Evolutionary conservation across 2,113 vertebrate genomes (phyloP), one percentile per base, ranked within the genome.

Genomic region (Piliocolobus tephrosceles): DNA sequence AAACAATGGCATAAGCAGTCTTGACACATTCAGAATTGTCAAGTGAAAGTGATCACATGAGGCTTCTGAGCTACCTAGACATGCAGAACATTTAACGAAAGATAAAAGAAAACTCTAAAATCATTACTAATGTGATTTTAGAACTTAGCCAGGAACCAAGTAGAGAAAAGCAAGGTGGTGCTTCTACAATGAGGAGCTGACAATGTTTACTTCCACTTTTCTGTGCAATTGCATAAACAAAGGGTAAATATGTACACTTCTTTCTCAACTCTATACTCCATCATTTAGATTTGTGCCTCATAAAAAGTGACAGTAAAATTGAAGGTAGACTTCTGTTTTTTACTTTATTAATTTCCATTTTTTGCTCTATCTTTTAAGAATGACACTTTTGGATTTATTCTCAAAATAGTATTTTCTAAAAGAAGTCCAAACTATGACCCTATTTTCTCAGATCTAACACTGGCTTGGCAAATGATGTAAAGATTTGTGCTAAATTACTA

Each of bases 21-120:
- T 45, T 68, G 78, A 85, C n/a, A 40, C 25, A 84, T 88, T 91
- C 1, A 85, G 43, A 89, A 83, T 17, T 75, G 6, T 14, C 12
- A 27, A 20, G 18, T 70, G 20, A 96, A 87, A 64, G 32, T 58
- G 79, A 57, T 96, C 88, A 22, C 0, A 13, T 1, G 80, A 23
- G 9, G 18, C 3, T n/a, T 17, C 22, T 57, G 52, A 82, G 32
- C 35, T 14, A 7, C 55, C 89, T 87, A 32, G 50, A 18, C 22
- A 25, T 38, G 25, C 4, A 78, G n/a, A 97, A 79, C 7, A 85
- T 40, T 97, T 96, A 94, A 80, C n/a, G 81, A 76, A 91, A 78
- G 22, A 61, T 55, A 58, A 94, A 14, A 13, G n/a, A n/a, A 94
- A 88, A 18, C 22, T 91, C 47, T 45, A 35, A 64, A 70, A 57